Evolutionary conservation across 1,140 invertebrate species (phyloP), one percentile per base, ranked within the genome.

Genomic region (Dendrolimus punctatus): DNA sequence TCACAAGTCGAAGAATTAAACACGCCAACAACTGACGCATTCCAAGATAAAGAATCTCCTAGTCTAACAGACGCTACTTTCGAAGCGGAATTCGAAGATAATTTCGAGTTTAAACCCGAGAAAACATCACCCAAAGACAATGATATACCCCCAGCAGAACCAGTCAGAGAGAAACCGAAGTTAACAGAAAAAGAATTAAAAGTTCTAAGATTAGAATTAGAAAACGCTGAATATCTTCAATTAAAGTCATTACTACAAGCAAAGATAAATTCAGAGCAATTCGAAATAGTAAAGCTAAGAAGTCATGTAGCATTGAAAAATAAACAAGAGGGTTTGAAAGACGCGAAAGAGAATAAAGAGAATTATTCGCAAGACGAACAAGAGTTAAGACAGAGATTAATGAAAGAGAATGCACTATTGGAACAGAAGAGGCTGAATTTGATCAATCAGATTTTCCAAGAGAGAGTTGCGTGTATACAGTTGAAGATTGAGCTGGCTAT

Each of bases 221-320:
- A 93, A 70, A 91, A 92, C 50, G 90, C 91, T 4, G 92, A 93
- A 73, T 85, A 92, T 56, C 69, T 91, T n/a, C 90, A 89, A 48
- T 87, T 92, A 64, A 91, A 93, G 60, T 89, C 89, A 1, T 80
- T 90, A 37, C 71, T 93, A 5, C 91, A 91, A 71, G 87, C 88
- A 0, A 90, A 91, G 65, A 92, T 93, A 40, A 86, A 88, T 56
- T 89, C 90, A 2, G 92, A 93, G 73, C 89, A 89, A 59, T 89
- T 90, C 54, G 92, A 93, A 80, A 90, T 92, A 6, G 90, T 92
- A 58, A 90, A 90, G 68, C 74, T 93, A 9, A 89, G 89, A 58
- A 90, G 90, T 68, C 80, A 62, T 69, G 90, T 82, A 58, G 80
- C 68, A 39, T 85, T 68, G 54, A 88, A 80, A 65, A 90, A 79